Evolutionary conservation across 2,113 vertebrate species (phyloP).

Genomic region (Malurus melanocephalus): DNA sequence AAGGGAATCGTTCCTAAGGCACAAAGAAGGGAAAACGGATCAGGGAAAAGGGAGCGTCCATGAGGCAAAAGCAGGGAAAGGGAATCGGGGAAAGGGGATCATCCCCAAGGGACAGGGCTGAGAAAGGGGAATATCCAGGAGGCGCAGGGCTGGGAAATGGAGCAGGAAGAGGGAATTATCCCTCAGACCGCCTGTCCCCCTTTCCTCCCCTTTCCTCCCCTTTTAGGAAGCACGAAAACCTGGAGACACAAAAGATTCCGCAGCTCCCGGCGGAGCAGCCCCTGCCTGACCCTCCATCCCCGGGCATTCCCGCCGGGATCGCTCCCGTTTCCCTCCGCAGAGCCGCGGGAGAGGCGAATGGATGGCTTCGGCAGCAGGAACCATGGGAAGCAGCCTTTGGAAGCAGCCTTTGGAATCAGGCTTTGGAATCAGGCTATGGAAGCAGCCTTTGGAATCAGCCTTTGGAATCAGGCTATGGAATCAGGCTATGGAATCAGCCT

Average conservation of each 20-base stretch:
- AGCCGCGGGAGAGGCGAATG: neutral
- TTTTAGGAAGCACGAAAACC: neutral
- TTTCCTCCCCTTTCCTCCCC: neutral
- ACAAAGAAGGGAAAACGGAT: no score
- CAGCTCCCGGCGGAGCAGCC: neutral
- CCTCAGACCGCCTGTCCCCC: neutral
- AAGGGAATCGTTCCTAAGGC: neutral
- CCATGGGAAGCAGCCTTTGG: neutral
- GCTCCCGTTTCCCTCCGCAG: neutral
- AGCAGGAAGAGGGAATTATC: neutral
- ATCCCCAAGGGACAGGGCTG: no score
- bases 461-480: neutral
- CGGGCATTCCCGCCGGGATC: neutral
- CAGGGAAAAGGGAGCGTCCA: neutral
- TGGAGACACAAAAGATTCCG: slow-evolving; percentile 22
- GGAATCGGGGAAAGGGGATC: neutral
- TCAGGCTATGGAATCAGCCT: neutral
- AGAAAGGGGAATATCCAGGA: no score
- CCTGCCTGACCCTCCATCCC: neutral
- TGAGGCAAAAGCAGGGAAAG: no score
- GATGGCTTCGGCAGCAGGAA: neutral
- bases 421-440: neutral
- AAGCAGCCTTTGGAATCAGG: neutral
- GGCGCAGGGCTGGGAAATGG: no score
- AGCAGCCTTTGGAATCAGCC: neutral